Conservation (phyloP, 1,140 invertebrate genomes). For the Zaprionus ghesquierei region DNA sequence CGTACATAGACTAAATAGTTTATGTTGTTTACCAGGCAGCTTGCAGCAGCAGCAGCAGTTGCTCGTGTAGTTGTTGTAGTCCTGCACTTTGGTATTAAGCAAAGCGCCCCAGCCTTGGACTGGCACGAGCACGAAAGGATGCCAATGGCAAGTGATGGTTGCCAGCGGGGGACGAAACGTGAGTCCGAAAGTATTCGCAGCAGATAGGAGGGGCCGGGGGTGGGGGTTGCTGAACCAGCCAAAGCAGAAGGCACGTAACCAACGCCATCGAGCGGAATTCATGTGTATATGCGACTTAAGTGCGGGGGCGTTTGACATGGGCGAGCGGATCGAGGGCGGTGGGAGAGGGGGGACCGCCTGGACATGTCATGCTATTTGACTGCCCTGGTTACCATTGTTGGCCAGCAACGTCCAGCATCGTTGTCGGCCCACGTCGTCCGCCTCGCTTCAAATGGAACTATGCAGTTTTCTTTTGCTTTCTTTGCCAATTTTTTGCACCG, state of each 20-base stretch:
- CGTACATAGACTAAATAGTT: constrained; percentile 66
- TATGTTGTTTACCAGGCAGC: constrained; percentile 67
- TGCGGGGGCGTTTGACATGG: constrained; percentile 4
- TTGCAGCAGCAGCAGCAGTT: constrained; percentile 25
- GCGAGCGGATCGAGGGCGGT: background rate
- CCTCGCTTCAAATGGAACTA: constrained; percentile 8
- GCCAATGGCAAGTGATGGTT: constrained; percentile 35
- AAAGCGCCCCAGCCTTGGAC: constrained; percentile 39
- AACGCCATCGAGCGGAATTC: constrained; percentile 39
- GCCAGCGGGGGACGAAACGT: background rate
- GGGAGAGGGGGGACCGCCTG: background rate
- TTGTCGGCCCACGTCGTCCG: background rate
- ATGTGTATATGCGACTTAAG: constrained; percentile 43
- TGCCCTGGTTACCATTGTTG: constrained; percentile 53
- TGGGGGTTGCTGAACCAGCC: background rate
- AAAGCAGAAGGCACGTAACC: constrained; percentile 30
- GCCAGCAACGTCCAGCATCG: constrained; percentile 5
- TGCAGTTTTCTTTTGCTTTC: constrained; percentile 4
- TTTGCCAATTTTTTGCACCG: background rate
- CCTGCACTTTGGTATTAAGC: constrained; percentile 70
- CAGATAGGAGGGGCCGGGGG: background rate
- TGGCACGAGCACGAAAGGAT: constrained; percentile 37
- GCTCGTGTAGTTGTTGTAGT: constrained; percentile 11
- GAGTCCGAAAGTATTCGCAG: background rate
- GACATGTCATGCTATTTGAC: constrained; percentile 53